Base-by-base conservation (phyloP, 2,888 invertebrate genomes). In the Dastarcus helophoroides region DNA sequence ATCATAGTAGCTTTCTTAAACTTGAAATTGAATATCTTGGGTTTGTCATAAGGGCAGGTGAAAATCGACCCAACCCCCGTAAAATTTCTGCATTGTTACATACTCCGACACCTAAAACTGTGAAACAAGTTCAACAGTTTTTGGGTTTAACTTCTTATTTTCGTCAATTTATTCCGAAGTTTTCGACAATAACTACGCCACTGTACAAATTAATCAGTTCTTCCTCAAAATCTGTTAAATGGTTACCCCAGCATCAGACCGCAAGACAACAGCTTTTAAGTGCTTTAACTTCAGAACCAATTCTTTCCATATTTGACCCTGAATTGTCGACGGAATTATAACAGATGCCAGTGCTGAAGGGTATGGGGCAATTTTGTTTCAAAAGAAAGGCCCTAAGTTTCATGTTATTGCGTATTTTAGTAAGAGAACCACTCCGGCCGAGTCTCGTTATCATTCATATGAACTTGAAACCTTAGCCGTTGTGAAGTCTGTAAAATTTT, bases 131-230 rank as follows among this genome's bases (percentile, higher is more conserved):
- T n/a, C n/a, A n/a, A n/a, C n/a, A n/a, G n/a, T n/a, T n/a, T n/a
- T n/a, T n/a, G n/a, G n/a, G n/a, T n/a, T n/a, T n/a, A n/a, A n/a
- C n/a, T n/a, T n/a, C n/a, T n/a, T n/a, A n/a, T n/a, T n/a, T n/a
- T n/a, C n/a, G n/a, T n/a, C n/a, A n/a, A n/a, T n/a, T 17, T 17
- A 17, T 17, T 17, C 19, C n/a, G 19, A 17, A 17, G 19, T 17
- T 17, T 17, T n/a, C 19, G n/a, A 6, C 6, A 17, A 7, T 17
- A 6, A n/a, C 19, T 17, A n/a, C 6, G 6, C 19, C 19, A 7
- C 19, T 17, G 6, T 17, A 17, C n/a, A 6, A 7, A 7, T 17
- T 17, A 17, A 17, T n/a, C n/a, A n/a, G n/a, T 7, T 17, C 19
- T 17, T 7, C 6, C n/a, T 7, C 6, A n/a, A 17, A n/a, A 17